Evolutionary conservation across 2,888 invertebrate species (phyloP), one percentile per base, ranked within the genome.

Genomic region (Leptura quadrifasciata): DNA sequence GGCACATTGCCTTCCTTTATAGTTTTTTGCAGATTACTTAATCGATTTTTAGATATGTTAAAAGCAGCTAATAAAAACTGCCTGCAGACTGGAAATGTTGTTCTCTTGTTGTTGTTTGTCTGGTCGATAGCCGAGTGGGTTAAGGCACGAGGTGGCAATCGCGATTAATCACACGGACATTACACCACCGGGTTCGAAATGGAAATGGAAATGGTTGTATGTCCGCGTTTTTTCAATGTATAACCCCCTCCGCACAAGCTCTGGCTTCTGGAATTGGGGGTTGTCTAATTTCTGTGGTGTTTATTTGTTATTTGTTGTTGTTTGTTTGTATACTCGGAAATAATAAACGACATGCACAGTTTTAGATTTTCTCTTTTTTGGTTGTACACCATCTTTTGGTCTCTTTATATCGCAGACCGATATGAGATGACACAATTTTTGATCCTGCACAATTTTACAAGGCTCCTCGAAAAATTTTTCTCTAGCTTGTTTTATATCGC

Each of bases 1-100:
- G 31, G 31, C 4, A 31, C 55, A 55, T 18, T 55, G 55, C 55
- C 55, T 55, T 55, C 55, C 18, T 55, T 55, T 55, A 55, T 18
- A 55, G n/a, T n/a, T n/a, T n/a, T n/a, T n/a, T n/a, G n/a, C n/a
- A n/a, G n/a, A 55, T 18, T 9, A 55, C 17, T 55, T 17, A 55
- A 55, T 17, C 55, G 55, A 55, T 55, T 55, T 55, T 55, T 55
- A 17, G 18, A 17, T 17, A 55, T 55, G 18, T 55, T 18, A 55
- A 17, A 55, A 4, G 9, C 55, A 55, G 55, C n/a, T 18, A 55
- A 55, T 8, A 9, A 55, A 2, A 4, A 18, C 2, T 60, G 0
- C 24, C 21, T 60, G 12, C 60, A 20, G 24, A 61, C 31, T n/a
- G 31, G 1, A 2, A 27, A 0, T 17, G 60, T 61, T 61, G 24